A percentile compares a stretch with the other conserved stretches of the same genome.
These are phyloP conservation scores for Endotricha flammealis DNA, from an alignment of 2,888 invertebrate genomes.

Conservation along the genomic window DNA sequence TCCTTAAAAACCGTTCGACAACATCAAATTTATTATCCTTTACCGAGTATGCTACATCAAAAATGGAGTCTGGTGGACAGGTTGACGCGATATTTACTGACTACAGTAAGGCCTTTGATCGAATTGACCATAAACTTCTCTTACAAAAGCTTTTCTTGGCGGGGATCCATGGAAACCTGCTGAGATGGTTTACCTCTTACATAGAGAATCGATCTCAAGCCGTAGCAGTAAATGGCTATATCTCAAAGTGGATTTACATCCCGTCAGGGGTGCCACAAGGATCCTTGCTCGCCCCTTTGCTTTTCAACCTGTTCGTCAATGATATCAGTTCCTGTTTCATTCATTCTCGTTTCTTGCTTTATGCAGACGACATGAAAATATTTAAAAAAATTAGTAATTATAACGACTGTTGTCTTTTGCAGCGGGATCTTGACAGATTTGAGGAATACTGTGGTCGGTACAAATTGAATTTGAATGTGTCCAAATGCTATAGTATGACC, in stretches of 20 bases:
- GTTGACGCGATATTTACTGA: background rate
- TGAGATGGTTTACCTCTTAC: background rate
- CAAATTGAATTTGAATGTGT: background rate
- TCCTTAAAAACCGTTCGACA: conserved; percentile 9
- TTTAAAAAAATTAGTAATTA: background rate
- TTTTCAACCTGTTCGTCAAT: background rate
- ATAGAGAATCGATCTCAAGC: no score
- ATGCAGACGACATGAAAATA: conserved; percentile 1
- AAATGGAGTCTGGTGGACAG: background rate
- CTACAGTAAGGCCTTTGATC: no score
- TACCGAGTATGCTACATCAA: background rate
- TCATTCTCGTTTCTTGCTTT: background rate
- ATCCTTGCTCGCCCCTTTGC: no score
- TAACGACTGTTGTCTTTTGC: background rate
- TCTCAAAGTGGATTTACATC: no score
- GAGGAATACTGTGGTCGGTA: background rate
- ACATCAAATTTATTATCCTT: background rate
- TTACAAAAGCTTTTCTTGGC: background rate
- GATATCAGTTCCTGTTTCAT: background rate
- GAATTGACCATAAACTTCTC: background rate
- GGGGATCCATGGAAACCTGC: background rate
- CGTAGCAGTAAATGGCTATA: no score
- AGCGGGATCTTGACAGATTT: background rate
- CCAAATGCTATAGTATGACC: background rate
- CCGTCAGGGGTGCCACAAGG: no score